Base-by-base conservation (phyloP, 92 coral and sea anemone genomes). In the Galaxea fascicularis region DNA sequence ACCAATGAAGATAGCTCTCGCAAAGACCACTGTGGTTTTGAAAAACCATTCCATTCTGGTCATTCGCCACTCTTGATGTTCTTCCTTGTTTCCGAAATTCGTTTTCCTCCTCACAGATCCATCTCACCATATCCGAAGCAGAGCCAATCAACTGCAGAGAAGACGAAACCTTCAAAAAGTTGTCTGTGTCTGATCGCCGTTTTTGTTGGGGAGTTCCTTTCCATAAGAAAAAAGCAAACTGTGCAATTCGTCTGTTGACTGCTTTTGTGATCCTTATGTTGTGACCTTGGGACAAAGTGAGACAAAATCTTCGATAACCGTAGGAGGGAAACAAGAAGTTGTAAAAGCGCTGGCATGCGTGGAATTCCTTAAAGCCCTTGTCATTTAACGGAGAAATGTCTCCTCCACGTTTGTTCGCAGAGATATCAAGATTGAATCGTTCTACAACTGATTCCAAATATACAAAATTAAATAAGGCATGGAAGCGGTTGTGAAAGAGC, bases 151-250 rank as follows among this genome's bases (percentile, higher is more conserved):
- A 63, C 24, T 93, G 94, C 79, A 92, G 76, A 39, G 73, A 58
- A 71, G 71, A 89, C 24, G 98, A 95, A 24, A 92, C 90, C 25
- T 84, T 83, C 22, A 95, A 85, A 39, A 92, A 91, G 39, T 76
- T 77, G 72, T 95, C 91, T 0, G 93, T 84, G 72, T 82, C 80
- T 18, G 90, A 56, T 41, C 89, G 77, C 67, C 91, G 90, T 22
- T 47, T 57, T 51, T 79, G 84, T 12, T 39, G 53, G 44, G 86
- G 30, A 26, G 51, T 45, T 15, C 66, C 28, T 30, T 86, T 71
- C 95, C 98, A 95, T 66, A 75, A 65, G 29, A 29, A 53, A 27
- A 59, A 65, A 13, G 91, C 92, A 44, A 74, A 95, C 51, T 84
- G 88, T 1, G 51, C 30, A 15, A 95, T 77, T 69, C 94, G 87